Conservation (phyloP, 2,888 invertebrate genomes). For the Ischnus inquisitorius region DNA sequence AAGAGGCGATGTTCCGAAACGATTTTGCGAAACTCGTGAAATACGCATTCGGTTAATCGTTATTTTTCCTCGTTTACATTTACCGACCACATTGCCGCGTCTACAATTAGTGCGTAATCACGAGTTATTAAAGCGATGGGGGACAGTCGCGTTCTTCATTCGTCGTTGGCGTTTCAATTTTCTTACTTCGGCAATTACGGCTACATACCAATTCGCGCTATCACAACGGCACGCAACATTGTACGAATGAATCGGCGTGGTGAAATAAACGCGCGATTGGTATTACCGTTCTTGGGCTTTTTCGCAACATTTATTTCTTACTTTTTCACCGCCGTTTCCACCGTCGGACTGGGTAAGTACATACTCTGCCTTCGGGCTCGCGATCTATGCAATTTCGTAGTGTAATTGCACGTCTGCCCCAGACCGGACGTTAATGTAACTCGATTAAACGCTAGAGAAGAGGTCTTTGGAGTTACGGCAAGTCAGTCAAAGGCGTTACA, state of each 20-base stretch:
- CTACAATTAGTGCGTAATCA: no score
- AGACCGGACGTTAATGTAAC: neutral
- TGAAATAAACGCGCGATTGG: neutral
- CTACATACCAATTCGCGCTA: neutral
- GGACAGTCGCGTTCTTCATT: no score
- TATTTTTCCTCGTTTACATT: no score
- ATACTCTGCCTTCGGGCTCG: neutral
- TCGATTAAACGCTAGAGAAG: slow-evolving; percentile 23
- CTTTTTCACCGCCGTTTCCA: neutral
- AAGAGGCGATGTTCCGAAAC: no score
- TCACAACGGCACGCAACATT: neutral
- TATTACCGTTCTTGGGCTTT: neutral
- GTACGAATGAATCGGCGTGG: neutral
- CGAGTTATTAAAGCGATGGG: no score
- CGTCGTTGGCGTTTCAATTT: neutral
- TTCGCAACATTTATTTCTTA: neutral
- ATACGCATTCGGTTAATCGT: no score
- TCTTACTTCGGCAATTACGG: neutral
- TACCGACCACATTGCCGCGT: no score
- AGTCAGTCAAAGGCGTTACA: neutral
- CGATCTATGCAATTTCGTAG: slow-evolving; percentile 19
- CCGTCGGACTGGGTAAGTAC: neutral
- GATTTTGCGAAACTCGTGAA: no score
- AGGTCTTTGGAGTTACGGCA: neutral
- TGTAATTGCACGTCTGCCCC: slow-evolving; percentile 10